These are phyloP conservation scores for Lichenostomus cassidix DNA, from an alignment of 2,113 vertebrate species.

Conservation along the genomic window DNA sequence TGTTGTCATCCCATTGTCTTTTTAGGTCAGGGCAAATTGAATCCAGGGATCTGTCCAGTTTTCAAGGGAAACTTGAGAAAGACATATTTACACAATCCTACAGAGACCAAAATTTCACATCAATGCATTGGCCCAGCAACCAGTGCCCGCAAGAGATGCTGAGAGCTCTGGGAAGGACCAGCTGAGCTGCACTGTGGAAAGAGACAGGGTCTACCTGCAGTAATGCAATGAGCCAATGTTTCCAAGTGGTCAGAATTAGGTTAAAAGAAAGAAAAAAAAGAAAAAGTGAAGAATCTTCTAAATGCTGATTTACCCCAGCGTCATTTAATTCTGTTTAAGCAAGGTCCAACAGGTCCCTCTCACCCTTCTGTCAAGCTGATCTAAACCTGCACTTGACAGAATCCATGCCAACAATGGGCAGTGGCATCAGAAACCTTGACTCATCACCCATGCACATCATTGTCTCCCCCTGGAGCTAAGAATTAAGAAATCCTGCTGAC, in stretches of 20 bases:
- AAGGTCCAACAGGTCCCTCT: neutral
- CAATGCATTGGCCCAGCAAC: neutral
- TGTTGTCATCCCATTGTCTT: conserved; percentile 26
- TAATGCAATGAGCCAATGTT: neutral
- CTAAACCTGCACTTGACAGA: neutral
- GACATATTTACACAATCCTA: neutral
- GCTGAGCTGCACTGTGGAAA: neutral
- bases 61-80: neutral
- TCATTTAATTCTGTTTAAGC: neutral
- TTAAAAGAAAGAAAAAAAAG: neutral
- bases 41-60: neutral
- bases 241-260: neutral
- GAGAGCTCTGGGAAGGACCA: neutral
- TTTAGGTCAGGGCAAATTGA: neutral
- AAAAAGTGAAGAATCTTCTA: neutral
- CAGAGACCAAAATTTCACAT: neutral
- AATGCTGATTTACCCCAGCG: neutral
- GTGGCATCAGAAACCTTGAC: neutral
- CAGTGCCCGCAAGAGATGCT: neutral
- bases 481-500: neutral
- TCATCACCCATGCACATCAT: neutral
- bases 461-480: neutral
- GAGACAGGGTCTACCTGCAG: neutral
- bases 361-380: neutral
- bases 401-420: neutral